These are phyloP conservation scores for Artemia sinica DNA, from an alignment of 2,888 invertebrate species.

Conservation along the genomic window DNA sequence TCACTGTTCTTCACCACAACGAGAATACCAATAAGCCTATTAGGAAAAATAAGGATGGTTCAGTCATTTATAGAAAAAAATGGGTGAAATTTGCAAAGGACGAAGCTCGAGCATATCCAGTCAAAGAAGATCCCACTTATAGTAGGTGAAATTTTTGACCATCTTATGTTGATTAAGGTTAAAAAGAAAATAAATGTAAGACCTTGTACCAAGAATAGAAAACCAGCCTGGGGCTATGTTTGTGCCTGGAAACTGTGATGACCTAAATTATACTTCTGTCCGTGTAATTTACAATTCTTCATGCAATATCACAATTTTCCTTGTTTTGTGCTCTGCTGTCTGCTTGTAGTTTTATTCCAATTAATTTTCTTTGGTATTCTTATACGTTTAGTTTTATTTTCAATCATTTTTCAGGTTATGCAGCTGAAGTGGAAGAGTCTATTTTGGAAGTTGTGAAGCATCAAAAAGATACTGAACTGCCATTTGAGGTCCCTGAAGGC, in stretches of 20 bases:
- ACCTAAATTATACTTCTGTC: too few relatives aligned
- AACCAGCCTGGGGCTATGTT: too few relatives aligned
- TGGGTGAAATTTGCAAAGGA: slow-evolving; percentile 11
- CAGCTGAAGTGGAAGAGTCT: neutral
- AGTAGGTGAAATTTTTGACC: neutral
- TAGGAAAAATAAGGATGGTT: neutral
- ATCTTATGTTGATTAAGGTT: neutral
- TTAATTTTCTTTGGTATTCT: too few relatives aligned
- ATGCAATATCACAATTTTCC: neutral
- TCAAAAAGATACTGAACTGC: neutral
- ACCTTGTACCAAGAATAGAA: too few relatives aligned
- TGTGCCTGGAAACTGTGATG: too few relatives aligned
- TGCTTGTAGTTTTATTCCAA: too few relatives aligned
- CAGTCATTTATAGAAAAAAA: neutral
- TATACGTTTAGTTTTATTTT: too few relatives aligned
- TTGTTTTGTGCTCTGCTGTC: neutral
- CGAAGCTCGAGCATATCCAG: neutral
- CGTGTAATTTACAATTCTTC: too few relatives aligned
- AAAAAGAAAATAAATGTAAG: neutral
- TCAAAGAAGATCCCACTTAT: neutral
- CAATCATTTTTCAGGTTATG: neutral
- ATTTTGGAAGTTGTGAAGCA: neutral
- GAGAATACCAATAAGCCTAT: neutral
- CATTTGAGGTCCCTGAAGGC: neutral
- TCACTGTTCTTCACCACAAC: neutral